Percentiles rank a stretch among this genome's conserved stretches.
Evolutionary conservation across 1,140 invertebrate species (phyloP).

Genomic region (Procambarus virginalis): DNA sequence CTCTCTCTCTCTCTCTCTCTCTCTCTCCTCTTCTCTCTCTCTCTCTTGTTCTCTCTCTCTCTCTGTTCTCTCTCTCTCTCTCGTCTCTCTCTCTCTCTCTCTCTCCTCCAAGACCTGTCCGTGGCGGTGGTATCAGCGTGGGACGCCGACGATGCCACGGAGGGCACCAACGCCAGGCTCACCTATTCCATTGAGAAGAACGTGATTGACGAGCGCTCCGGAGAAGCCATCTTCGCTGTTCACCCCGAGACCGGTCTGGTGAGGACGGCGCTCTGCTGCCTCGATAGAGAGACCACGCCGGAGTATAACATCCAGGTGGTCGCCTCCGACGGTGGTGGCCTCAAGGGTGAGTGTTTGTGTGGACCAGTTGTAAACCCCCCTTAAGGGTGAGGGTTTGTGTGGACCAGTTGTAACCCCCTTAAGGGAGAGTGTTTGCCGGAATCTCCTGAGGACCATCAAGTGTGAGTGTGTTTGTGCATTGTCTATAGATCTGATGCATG

Average conservation of each 20-base stretch:
- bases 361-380: not conserved
- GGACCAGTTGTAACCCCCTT: no score
- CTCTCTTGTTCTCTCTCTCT: constrained; percentile 23
- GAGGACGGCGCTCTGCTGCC: constrained; percentile 93
- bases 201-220: constrained; percentile 94
- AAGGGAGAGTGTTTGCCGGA: no score
- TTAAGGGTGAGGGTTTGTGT: no score
- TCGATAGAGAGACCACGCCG: constrained; percentile 94
- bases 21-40: constrained; percentile 21
- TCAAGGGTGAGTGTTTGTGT: constrained; percentile 80
- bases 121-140: constrained; percentile 50
- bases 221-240: constrained; percentile 95
- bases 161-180: constrained; percentile 91
- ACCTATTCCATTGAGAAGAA: constrained; percentile 97
- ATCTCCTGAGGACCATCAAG: not conserved
- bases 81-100: not conserved
- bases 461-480: not conserved
- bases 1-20: not conserved
- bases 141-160: constrained; percentile 95
- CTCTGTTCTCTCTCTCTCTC: not conserved
- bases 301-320: constrained; percentile 98
- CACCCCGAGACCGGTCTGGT: constrained; percentile 95
- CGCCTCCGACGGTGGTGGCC: constrained; percentile 91
- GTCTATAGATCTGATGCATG: not conserved
- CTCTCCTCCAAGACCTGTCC: constrained; percentile 7